Evolutionary conservation across 2,888 invertebrate species (phyloP).

Genomic region (Apotomis turbidana): DNA sequence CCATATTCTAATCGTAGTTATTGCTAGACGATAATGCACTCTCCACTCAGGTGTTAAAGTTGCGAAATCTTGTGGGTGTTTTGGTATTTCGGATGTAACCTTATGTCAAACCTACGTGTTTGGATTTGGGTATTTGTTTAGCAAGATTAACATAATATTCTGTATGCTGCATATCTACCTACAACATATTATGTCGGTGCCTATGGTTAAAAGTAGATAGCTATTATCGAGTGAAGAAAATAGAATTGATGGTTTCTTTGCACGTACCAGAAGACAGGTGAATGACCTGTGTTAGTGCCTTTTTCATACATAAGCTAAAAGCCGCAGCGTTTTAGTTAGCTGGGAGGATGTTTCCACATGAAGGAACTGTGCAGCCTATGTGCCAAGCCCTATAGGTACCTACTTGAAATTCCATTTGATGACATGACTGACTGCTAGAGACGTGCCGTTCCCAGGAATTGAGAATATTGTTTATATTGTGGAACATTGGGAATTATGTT

Average conservation of each 20-base stretch:
- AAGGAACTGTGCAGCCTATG: no score
- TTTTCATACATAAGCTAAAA: not conserved
- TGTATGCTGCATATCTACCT: conserved; percentile 2
- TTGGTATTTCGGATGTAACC: conserved; percentile 50
- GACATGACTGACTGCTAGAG: no score
- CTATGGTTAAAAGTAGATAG: not conserved
- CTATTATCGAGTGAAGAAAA: not conserved
- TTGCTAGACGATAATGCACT: conserved; percentile 35
- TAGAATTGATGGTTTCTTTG: not conserved
- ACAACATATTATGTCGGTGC: conserved; percentile 3
- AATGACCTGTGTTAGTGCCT: conserved; percentile 14
- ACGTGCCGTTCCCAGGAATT: no score
- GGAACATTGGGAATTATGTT: no score
- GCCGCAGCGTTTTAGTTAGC: not conserved
- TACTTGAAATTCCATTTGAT: no score
- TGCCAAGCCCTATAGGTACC: no score
- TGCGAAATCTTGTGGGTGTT: conserved; percentile 46
- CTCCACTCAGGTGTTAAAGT: conserved; percentile 18
- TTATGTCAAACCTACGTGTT: conserved; percentile 48
- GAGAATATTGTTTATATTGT: no score
- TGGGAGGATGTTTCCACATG: no score
- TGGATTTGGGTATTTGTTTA: conserved; percentile 50
- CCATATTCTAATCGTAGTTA: not conserved
- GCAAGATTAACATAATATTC: conserved; percentile 27
- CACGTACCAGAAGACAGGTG: not conserved